These are phyloP conservation scores for Spheniscus mendiculus DNA, from an alignment of 2,113 vertebrate species.

Conservation along the genomic window DNA sequence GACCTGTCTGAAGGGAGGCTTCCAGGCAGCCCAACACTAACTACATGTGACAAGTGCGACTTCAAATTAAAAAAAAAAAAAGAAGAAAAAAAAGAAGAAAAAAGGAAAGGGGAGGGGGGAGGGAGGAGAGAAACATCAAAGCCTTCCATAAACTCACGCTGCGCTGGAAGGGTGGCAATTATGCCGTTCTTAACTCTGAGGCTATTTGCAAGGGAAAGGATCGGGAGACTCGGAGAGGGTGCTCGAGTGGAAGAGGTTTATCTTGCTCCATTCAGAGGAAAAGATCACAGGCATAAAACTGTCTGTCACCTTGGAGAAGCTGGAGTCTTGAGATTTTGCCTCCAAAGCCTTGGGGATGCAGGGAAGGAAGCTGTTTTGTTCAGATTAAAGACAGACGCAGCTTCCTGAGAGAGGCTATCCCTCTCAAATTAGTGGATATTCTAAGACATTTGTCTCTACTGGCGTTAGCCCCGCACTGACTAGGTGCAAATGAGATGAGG, in stretches of 20 bases:
- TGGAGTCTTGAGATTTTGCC: background rate
- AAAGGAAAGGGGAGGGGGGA: too few species aligned
- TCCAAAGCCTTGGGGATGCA: background rate
- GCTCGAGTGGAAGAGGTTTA: background rate
- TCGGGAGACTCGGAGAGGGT: background rate
- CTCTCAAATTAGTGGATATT: background rate
- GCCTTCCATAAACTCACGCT: background rate
- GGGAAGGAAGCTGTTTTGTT: background rate
- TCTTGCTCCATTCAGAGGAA: background rate
- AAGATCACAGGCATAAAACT: constrained; percentile 28
- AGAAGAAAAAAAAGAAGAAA: accelerated
- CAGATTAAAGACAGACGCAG: background rate
- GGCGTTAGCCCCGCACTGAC: background rate
- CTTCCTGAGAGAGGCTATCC: background rate
- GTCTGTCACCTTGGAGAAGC: background rate
- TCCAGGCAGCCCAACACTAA: background rate
- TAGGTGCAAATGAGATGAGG: background rate
- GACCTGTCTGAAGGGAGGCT: background rate
- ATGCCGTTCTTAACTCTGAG: background rate
- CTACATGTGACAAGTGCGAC: background rate
- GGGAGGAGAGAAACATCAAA: background rate
- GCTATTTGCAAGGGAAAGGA: background rate
- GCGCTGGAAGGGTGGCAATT: background rate
- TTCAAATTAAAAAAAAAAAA: background rate
- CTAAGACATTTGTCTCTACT: background rate